Base-by-base conservation (phyloP, 1,140 invertebrate species). In the Drosophila subpulchrella region DNA sequence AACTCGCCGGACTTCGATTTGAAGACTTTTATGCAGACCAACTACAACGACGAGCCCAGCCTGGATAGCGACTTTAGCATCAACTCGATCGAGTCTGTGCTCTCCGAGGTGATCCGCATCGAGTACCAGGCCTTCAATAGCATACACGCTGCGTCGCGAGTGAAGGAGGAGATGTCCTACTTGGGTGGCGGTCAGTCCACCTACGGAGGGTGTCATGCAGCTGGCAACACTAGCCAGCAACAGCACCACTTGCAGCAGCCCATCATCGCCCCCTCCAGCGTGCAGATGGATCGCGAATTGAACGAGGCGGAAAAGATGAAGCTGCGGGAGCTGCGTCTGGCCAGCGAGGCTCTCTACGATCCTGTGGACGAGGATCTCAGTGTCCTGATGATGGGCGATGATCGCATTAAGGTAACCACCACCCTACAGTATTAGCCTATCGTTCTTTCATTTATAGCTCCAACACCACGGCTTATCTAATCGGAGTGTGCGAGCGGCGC, bases 281-380 rank as follows among this genome's bases (percentile, higher is more conserved):
- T 54, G 27, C 75, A 78, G 93, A 94, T 62, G 95, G 93, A 94
- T 12, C 93, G 95, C 44, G 95, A 96, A 90, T 93, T 97, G 4
- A 97, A 97, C 91, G 96, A 97, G 91, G 95, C 96, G 11, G 97
- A 97, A 92, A 94, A 95, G 78, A 95, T 95, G 11, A 97, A 97
- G 92, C 91, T 98, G 41, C 96, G 96, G 74, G 97, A 98, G 92
- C 92, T 98, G 15, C 95, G 97, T 47, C 94, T 97, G 3, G 97
- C 97, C 1, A 97, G 97, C 91, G 96, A 97, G 92, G 96, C 96
- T 3, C 93, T 97, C 11, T 93, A 96, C 73, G 95, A 96, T 48
- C 97, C 97, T 20, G 93, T 98, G 1, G 96, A 97, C 72, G 96
- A 97, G 62, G 96, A 97, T 90, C 93, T 96, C 15, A 95, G 95